phyloP scores from a whole-genome alignment of 2,113 vertebrate species.

The Eulacestoma nigropectus region DNA sequence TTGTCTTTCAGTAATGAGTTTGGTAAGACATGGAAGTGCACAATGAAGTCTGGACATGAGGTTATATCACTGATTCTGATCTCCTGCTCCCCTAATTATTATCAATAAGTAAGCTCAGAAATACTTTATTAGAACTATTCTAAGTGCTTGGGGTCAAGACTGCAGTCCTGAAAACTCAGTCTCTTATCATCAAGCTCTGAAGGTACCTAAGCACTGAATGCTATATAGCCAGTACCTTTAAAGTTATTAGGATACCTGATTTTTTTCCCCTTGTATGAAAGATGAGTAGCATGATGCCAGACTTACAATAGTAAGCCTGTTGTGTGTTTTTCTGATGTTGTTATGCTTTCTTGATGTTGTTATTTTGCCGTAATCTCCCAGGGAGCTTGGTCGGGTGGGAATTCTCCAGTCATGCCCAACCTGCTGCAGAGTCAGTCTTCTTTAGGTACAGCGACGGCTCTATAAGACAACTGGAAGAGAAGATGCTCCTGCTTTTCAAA shows the following conservation, averaged over 20 bases:
- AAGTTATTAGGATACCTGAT: neutral
- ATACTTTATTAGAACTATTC: neutral
- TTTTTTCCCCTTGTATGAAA: neutral
- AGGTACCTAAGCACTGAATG: neutral
- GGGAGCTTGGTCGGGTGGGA: neutral
- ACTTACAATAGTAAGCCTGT: neutral
- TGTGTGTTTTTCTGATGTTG: neutral
- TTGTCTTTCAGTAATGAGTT: neutral
- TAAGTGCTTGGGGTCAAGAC: neutral
- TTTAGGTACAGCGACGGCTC: neutral
- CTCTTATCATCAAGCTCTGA: fast-evolving
- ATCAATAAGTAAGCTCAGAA: neutral
- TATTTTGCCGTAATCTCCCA: neutral
- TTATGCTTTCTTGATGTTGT: neutral
- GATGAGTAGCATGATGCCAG: neutral
- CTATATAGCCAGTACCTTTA: neutral
- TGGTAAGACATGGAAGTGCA: neutral
- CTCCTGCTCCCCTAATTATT: neutral
- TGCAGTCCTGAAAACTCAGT: neutral
- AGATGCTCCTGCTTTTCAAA: neutral
- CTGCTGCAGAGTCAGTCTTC: neutral
- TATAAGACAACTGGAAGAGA: neutral
- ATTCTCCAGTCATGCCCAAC: neutral
- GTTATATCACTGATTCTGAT: neutral
- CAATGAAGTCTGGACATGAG: neutral